phyloP scores from a whole-genome alignment of 2,888 invertebrate species.

The Catocala nupta region DNA sequence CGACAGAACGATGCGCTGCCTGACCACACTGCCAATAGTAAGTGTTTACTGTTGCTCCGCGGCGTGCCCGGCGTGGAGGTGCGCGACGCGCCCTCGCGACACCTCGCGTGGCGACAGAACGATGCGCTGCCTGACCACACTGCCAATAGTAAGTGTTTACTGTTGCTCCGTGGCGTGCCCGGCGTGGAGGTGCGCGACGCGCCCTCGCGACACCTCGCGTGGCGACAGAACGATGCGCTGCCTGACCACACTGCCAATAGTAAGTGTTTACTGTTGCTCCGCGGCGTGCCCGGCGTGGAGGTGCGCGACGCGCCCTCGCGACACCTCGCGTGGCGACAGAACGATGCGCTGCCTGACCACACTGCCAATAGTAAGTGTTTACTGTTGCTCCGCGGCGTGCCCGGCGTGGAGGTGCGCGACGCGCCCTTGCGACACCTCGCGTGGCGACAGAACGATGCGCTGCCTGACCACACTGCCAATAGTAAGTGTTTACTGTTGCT shows the following conservation, averaged over 20 bases:
- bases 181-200: slow-evolving; percentile 87
- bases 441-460: no score
- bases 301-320: no score
- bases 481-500: no score
- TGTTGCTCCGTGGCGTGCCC: slow-evolving; percentile 94
- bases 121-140: slow-evolving; percentile 52
- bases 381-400: no score
- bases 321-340: no score
- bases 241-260: slow-evolving; percentile 56
- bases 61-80: slow-evolving; percentile 91
- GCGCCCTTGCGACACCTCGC: no score
- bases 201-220: slow-evolving; percentile 75
- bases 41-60: slow-evolving; percentile 91
- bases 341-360: no score
- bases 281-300: no score
- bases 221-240: slow-evolving; percentile 56
- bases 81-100: slow-evolving; percentile 76
- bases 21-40: slow-evolving; percentile 57
- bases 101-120: slow-evolving; percentile 63
- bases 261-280: slow-evolving; percentile 61
- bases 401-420: no score
- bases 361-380: no score
- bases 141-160: slow-evolving; percentile 71
- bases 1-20: slow-evolving; percentile 54
- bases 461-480: no score